Base-by-base conservation (phyloP, 2,888 invertebrate genomes). In the Acronicta alni region DNA sequence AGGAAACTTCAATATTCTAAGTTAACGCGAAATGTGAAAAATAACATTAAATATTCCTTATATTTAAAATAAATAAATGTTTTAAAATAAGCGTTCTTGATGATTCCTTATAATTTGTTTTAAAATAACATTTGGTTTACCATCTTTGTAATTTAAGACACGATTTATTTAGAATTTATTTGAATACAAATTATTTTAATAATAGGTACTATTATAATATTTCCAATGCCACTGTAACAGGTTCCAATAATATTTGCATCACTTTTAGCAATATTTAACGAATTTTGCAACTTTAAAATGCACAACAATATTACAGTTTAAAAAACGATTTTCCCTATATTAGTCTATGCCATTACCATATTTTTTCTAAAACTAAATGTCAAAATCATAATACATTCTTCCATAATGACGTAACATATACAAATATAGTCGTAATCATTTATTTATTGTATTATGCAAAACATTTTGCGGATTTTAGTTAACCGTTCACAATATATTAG, bases 401-500 rank as follows among this genome's bases (percentile, higher is more conserved):
- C n/a, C 32, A 42, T 0, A 44, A 47, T 68, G 62, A 26, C 63
- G 44, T 32, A 52, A 66, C 45, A 1, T 44, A 44, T 35, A n/a
- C 30, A 41, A 61, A 62, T 35, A 54, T 43, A 16, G 8, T 30
- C 46, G 51, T 30, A 48, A 51, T 53, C 54, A 57, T 51, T 66
- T 37, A 51, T 57, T 54, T 64, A 49, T 57, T 45, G 16, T 35
- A 39, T 44, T 56, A 48, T 41, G 57, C 37, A 37, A 67, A 46
- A 37, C 9, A 15, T 20, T 48, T 45, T 17, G 26, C n/a, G 23
- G 16, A 16, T n/a, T 67, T 47, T 47, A 64, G 26, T 35, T 35
- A 5, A 39, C n/a, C 43, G 26, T 35, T 41, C 12, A 39, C 35
- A n/a, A 32, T 37, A 44, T 37, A 15, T 39, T 46, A 35, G 37